Percentiles rank a stretch among this genome's conserved stretches.
These are phyloP conservation scores for Glaucidium brasilianum DNA, from an alignment of 2,113 vertebrate species.

Conservation along the genomic window DNA sequence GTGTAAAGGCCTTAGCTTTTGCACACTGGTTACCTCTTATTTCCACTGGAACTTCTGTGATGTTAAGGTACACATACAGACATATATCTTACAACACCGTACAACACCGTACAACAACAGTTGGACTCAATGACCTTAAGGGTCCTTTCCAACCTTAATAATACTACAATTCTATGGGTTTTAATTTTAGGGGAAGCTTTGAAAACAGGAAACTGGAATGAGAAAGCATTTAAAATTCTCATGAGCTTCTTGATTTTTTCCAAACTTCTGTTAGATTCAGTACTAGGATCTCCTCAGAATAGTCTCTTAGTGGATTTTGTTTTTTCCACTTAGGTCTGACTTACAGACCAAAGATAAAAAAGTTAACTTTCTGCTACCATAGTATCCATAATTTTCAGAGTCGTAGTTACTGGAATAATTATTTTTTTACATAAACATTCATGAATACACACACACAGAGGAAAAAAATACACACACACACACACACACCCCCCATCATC, in stretches of 20 bases:
- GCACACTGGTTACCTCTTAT: neutral
- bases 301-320: neutral
- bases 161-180: neutral
- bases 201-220: neutral
- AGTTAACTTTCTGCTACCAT: neutral
- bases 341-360: neutral
- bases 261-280: neutral
- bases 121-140: neutral
- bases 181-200: neutral
- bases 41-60: neutral
- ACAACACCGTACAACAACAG: no score
- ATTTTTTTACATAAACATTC: neutral
- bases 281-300: neutral
- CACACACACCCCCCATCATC: neutral
- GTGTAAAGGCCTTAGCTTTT: neutral
- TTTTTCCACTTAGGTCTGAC: neutral
- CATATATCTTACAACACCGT: neutral
- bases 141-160: neutral
- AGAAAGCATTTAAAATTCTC: neutral
- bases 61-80: neutral
- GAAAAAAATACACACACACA: neutral
- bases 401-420: neutral
- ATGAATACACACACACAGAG: neutral
- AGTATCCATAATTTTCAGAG: neutral
- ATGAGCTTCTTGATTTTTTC: neutral